Evolutionary conservation across 37 sponge, comb jelly and placozoan genomes (phyloP), one percentile per base, ranked within the genome.

Genomic region (Theonella swinhoei): DNA sequence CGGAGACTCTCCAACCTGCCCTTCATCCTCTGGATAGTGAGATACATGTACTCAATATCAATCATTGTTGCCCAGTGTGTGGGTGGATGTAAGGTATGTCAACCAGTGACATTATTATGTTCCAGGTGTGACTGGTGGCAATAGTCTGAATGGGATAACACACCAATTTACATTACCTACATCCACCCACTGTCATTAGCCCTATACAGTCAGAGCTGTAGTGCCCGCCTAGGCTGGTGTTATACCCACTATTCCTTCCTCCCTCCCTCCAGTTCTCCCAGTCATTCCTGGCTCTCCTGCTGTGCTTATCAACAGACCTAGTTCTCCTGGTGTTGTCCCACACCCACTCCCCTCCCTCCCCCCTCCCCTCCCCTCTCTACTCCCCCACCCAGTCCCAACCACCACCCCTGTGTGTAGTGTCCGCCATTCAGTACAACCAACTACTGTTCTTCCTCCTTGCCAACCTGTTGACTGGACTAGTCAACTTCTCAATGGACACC

Each of bases 361-460:
- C 39, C 60, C 43, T 20, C 64, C 62, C 58, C 39, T 40, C 24
- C 64, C 30, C 29, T 75, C 60, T 72, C 28, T 1, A 24, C 43
- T 2, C 64, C 62, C 23, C 37, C 64, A 22, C 39, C 29, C 29
- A 72, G 62, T 72, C 9, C 3, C 24, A 33, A 4, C 23, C 30
- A 34, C 25, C 72, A 11, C 42, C 1, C 8, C 32, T 83, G 36
- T 93, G 93, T 39, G 29, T 94, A 3, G 38, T 94, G 7, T 88
- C 92, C 17, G 93, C 97, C 32, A 88, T 99, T 19, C 86, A 94
- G 68, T 80, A 89, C 70, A 96, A 99, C 78, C 99, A 99, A 54
- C 88, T 99, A 26, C 68, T 47, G 37, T 95, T 88, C 88, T 99
- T 99, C 77, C 74, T 99, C 23, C 20, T 87, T 14, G 99, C 94